These are phyloP conservation scores for Entelurus aequoreus DNA, from an alignment of 2,113 vertebrate genomes.

Conservation along the genomic window DNA sequence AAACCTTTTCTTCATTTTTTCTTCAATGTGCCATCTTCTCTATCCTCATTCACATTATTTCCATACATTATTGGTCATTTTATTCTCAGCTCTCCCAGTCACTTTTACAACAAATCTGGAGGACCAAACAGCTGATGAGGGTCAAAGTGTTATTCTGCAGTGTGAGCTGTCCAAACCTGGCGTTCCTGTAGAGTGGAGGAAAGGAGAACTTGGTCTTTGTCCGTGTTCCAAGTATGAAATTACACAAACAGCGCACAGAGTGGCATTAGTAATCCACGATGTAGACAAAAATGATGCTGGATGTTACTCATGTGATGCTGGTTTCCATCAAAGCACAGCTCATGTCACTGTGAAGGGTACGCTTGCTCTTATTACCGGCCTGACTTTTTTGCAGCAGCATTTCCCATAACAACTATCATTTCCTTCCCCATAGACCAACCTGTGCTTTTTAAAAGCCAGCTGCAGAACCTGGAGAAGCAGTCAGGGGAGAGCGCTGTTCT, in stretches of 20 bases:
- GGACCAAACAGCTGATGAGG: slow-evolving; percentile 75
- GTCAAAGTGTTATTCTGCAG: slow-evolving; percentile 61
- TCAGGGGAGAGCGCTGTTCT: slow-evolving; percentile 49
- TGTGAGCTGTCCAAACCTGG: slow-evolving; percentile 79
- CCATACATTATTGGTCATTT: slow-evolving; percentile 1
- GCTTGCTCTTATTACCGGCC: slow-evolving; percentile 26
- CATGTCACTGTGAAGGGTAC: slow-evolving; percentile 78
- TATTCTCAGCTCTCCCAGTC: slow-evolving; percentile 74
- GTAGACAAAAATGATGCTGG: slow-evolving; percentile 80
- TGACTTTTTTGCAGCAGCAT: background rate
- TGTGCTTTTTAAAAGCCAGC: slow-evolving; percentile 65
- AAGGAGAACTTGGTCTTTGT: slow-evolving; percentile 81
- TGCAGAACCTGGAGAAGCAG: slow-evolving; percentile 55
- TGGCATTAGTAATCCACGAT: slow-evolving; percentile 72
- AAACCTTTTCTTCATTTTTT: slow-evolving; percentile 11
- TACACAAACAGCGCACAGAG: slow-evolving; percentile 58
- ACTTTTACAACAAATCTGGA: slow-evolving; percentile 79
- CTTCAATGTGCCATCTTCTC: slow-evolving; percentile 10
- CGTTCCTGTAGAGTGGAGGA: slow-evolving; percentile 80
- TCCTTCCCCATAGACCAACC: slow-evolving; percentile 57
- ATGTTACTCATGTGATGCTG: slow-evolving; percentile 81
- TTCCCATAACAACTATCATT: background rate
- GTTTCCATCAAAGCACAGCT: slow-evolving; percentile 75
- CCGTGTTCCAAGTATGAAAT: slow-evolving; percentile 86
- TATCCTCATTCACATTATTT: slow-evolving; percentile 4